Percentiles rank a stretch among this genome's conserved stretches.
Evolutionary conservation across 2,888 invertebrate genomes (phyloP).

Genomic region (Drosophila nr. perissopoda): DNA sequence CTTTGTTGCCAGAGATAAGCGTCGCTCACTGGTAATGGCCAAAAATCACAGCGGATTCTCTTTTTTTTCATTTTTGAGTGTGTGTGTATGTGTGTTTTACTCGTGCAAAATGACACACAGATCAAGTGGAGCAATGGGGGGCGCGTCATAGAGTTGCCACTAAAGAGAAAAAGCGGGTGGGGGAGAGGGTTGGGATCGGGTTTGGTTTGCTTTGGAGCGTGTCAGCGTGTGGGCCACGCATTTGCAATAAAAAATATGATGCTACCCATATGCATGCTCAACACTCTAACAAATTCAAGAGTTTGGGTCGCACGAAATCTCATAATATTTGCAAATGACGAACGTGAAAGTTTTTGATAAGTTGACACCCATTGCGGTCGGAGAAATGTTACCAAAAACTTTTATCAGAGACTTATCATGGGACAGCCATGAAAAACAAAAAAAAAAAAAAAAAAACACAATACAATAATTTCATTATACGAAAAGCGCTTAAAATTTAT

Average conservation of each 20-base stretch:
- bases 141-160: conserved; percentile 17
- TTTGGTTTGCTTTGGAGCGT: conserved; percentile 4
- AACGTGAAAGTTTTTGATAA: conserved; percentile 78
- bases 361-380: conserved; percentile 28
- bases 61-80: conserved; percentile 7
- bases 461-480: conserved; percentile 71
- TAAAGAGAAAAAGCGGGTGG: not conserved
- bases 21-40: conserved; percentile 71
- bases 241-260: conserved; percentile 75
- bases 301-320: conserved; percentile 62
- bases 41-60: conserved; percentile 75
- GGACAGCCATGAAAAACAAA: conserved; percentile 8
- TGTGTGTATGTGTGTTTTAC: conserved; percentile 32
- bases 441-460: conserved; percentile 19
- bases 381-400: conserved; percentile 24
- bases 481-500: conserved; percentile 62
- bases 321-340: conserved; percentile 81
- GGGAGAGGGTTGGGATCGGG: not conserved
- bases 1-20: conserved; percentile 65
- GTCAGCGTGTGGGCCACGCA: conserved; percentile 59
- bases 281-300: conserved; percentile 59
- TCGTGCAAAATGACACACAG: conserved; percentile 64
- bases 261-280: conserved; percentile 61
- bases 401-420: conserved; percentile 57
- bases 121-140: conserved; percentile 59